Percentiles rank a stretch among this genome's conserved stretches.
Evolutionary conservation across 2,113 vertebrate genomes (phyloP).

Genomic region (Hemiprocne comata): DNA sequence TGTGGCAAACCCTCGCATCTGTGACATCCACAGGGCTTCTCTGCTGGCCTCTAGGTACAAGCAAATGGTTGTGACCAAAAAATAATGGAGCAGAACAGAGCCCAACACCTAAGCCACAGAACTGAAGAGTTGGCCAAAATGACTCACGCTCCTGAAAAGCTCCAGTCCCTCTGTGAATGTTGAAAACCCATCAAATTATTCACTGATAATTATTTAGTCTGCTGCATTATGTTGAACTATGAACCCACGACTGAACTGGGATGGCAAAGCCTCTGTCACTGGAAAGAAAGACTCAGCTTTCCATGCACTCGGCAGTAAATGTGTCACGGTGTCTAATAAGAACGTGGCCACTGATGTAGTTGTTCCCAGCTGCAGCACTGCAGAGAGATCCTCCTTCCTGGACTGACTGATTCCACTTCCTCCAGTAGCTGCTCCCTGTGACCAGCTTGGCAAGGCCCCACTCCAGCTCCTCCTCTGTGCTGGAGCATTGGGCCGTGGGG

Average conservation of each 20-base stretch:
- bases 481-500: accelerated
- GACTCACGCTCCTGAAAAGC: neutral
- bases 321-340: neutral
- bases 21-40: accelerated
- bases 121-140: neutral
- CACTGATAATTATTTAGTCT: neutral
- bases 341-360: neutral
- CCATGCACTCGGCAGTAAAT: accelerated
- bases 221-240: neutral
- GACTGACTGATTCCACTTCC: neutral
- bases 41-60: neutral
- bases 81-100: neutral
- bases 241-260: neutral
- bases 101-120: neutral
- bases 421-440: neutral
- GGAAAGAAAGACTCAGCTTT: neutral
- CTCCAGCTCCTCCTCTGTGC: neutral
- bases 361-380: neutral
- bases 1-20: neutral
- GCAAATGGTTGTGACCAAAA: neutral
- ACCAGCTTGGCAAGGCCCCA: neutral
- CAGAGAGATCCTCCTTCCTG: neutral
- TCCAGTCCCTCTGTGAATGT: neutral
- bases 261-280: neutral
- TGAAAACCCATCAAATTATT: neutral